These are phyloP conservation scores for Hydra vulgaris DNA, from an alignment of 30 jellyfish, hydroid and myxozoan species.

Conservation along the genomic window DNA sequence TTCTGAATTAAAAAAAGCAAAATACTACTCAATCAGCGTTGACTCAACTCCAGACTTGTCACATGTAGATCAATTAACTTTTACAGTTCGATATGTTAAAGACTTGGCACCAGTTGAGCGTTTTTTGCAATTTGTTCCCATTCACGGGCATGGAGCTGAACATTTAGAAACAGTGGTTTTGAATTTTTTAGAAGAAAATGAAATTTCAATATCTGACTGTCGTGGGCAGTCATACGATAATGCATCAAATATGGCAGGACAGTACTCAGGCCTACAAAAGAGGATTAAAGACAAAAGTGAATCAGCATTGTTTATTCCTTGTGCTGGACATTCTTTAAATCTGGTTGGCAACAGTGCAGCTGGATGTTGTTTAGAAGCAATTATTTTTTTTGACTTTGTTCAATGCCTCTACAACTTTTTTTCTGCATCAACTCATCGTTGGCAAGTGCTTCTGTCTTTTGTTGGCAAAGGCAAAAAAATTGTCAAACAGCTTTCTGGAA, in stretches of 20 bases:
- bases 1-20: conserved; percentile 15
- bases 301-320: conserved; percentile 40
- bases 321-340: conserved; percentile 35
- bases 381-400: conserved; percentile 26
- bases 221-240: conserved; percentile 62
- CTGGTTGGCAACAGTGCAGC: conserved; percentile 54
- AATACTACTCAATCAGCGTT: conserved; percentile 32
- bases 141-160: conserved; percentile 37
- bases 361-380: conserved; percentile 46
- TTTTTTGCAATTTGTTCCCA: conserved; percentile 23
- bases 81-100: conserved; percentile 23
- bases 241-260: conserved; percentile 58
- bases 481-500: conserved; percentile 45
- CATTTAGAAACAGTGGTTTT: conserved; percentile 23
- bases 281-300: conserved; percentile 32
- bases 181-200: conserved; percentile 22
- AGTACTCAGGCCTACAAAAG: conserved; percentile 50
- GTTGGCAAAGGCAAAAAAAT: conserved; percentile 36
- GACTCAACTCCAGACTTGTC: conserved; percentile 58
- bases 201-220: conserved; percentile 28
- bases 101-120: conserved; percentile 38
- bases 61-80: conserved; percentile 37
- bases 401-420: conserved; percentile 21
- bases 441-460: conserved; percentile 36
- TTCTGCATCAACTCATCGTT: conserved; percentile 43